A percentile compares a stretch with the other conserved stretches of the same genome.
Conservation (phyloP, 2,113 vertebrate genomes). For the Nyctibius bracteatus region DNA sequence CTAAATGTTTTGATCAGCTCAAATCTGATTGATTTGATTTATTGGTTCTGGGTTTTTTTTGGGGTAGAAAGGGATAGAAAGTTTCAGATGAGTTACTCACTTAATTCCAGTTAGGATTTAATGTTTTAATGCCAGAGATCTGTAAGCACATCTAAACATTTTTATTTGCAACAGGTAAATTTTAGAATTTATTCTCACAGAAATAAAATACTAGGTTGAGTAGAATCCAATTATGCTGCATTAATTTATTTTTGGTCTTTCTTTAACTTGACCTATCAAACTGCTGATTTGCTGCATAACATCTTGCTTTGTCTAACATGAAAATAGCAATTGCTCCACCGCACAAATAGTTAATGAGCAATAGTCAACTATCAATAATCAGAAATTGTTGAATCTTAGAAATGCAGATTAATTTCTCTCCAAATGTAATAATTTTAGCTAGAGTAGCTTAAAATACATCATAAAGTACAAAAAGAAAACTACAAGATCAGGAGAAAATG, state of each 20-base stretch:
- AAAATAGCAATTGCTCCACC: neutral
- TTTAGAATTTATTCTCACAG: neutral
- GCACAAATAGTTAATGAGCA: neutral
- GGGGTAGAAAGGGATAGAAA: neutral
- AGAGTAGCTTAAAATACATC: neutral
- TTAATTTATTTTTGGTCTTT: neutral
- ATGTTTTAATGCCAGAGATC: neutral
- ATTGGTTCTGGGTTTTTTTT: neutral
- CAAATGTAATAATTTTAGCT: neutral
- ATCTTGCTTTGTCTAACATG: neutral
- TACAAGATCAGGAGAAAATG: accelerated
- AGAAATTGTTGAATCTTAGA: neutral
- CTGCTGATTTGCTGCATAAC: neutral
- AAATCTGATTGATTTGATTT: neutral
- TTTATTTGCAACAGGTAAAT: neutral
- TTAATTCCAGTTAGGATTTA: neutral
- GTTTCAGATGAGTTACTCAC: neutral
- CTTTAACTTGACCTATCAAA: neutral
- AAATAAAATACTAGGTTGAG: neutral
- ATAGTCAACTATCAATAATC: neutral
- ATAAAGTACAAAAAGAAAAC: neutral
- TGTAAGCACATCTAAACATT: neutral
- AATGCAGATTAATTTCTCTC: neutral
- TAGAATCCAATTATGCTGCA: neutral
- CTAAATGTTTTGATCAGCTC: neutral